Evolutionary conservation across 2,888 invertebrate genomes (phyloP).

Genomic region (Scotopteryx bipunctaria): DNA sequence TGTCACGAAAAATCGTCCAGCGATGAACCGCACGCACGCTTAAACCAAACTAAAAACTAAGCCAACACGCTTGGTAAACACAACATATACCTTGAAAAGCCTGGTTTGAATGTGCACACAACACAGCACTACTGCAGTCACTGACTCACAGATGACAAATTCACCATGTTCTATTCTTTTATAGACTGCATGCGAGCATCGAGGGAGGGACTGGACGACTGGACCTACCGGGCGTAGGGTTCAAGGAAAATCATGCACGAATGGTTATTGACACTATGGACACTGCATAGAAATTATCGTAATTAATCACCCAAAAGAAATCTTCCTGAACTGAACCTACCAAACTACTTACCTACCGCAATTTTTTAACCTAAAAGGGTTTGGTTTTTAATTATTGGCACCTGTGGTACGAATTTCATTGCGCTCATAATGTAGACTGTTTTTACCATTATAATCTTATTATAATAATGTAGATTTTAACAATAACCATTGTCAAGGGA

Average conservation of each 20-base stretch:
- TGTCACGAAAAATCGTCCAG: conserved; percentile 4
- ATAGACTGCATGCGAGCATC: conserved; percentile 67
- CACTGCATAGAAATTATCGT: no score
- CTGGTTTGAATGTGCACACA: conserved; percentile 61
- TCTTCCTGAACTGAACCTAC: no score
- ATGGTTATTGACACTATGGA: conserved; percentile 23
- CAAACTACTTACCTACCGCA: no score
- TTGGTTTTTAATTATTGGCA: no score
- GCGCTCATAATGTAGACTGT: no score
- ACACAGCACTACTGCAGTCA: conserved; percentile 76
- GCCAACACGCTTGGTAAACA: conserved; percentile 32
- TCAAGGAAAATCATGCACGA: conserved; percentile 50
- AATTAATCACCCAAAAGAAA: no score
- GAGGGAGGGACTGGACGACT: conserved; percentile 67
- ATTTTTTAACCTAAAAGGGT: no score
- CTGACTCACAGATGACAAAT: conserved; percentile 73
- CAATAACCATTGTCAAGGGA: no score
- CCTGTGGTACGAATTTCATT: no score
- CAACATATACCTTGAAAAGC: conserved; percentile 56
- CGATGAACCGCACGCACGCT: conserved; percentile 14
- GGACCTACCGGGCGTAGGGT: conserved; percentile 46
- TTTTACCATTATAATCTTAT: no score
- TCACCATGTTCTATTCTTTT: conserved; percentile 68
- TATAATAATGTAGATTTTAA: no score
- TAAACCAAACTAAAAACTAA: no score